phyloP scores from a whole-genome alignment of 2,888 invertebrate species.

The Yponomeuta evonymella region DNA sequence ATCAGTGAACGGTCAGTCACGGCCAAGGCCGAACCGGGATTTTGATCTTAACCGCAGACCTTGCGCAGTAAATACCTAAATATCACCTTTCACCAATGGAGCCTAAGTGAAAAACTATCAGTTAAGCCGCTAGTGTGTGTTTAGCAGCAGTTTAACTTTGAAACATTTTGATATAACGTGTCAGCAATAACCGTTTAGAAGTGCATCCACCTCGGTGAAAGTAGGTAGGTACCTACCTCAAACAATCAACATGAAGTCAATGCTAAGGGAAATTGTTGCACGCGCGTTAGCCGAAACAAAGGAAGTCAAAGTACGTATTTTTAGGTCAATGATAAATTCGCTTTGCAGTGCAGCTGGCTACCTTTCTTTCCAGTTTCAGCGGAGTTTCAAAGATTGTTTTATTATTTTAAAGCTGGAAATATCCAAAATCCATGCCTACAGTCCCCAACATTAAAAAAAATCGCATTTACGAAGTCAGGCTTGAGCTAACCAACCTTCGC shows the following conservation, averaged over 20 bases:
- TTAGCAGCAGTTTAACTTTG: slow-evolving; percentile 12
- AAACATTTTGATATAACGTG: slow-evolving; percentile 22
- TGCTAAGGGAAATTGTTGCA: slow-evolving; percentile 60
- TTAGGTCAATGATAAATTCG: neutral
- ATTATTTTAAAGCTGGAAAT: neutral
- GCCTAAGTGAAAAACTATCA: slow-evolving; percentile 28
- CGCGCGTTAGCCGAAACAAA: slow-evolving; percentile 54
- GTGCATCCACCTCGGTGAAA: slow-evolving; percentile 34
- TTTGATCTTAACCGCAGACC: slow-evolving; percentile 33
- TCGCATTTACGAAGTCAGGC: neutral
- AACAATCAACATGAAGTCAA: slow-evolving; percentile 55
- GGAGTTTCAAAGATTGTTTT: too few relatives aligned
- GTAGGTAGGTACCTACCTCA: slow-evolving; percentile 11
- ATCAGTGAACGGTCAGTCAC: slow-evolving; percentile 69
- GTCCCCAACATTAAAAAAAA: neutral
- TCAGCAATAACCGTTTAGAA: slow-evolving; percentile 19
- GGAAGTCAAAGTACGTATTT: slow-evolving; percentile 49
- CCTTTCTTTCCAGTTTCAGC: neutral
- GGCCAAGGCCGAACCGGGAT: slow-evolving; percentile 62
- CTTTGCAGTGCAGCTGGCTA: neutral
- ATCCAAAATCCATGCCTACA: neutral
- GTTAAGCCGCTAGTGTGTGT: slow-evolving; percentile 10
- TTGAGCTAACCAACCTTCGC: neutral
- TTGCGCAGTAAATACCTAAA: slow-evolving; percentile 37
- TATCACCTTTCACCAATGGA: slow-evolving; percentile 36